Base-by-base conservation (phyloP, 2,797 vertebrate genomes). In the Oceanodroma leucorhoa region DNA sequence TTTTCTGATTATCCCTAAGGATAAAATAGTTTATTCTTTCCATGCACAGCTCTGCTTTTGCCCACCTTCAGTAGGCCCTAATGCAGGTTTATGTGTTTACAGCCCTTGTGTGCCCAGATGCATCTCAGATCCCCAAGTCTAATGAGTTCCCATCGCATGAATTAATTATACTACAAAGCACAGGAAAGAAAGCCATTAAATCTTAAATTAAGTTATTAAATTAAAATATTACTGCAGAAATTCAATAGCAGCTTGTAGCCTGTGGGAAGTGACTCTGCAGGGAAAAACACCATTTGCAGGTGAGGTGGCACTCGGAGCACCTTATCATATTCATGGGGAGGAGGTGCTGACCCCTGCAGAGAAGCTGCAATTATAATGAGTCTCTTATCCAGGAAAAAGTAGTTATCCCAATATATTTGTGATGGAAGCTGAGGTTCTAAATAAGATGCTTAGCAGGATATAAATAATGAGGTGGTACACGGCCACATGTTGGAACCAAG, bases 201-300 rank as follows among this genome's bases (percentile, higher is more conserved):
- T 85, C 81, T 92, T 84, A 89, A 72, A 94, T 94, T 94, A 95
- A 95, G 79, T 92, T 95, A 94, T 93, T 89, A 79, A 84, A 92
- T 85, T 80, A 94, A 96, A 96, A 91, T 95, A 94, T 83, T 87
- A 62, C 61, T 77, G 36, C 41, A 89, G 50, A 92, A 94, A 93
- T 90, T 87, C 73, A 94, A 15, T 43, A 92, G 70, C 90, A 90
- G 80, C 55, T 70, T 94, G 57, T 72, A 89, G 73, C 77, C 91
- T 7, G 2, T 71, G 67, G 78, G 90, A 95, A 93, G 69, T 78
- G 53, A 79, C 51, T 93, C 88, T 89, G 66, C 77, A 87, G 87
- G 71, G 51, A 73, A 87, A 89, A 94, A 40, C 32, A 82, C 38
- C 45, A 48, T 91, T 94, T 83, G 45, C 83, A 96, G 78, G 83